A percentile compares a stretch with the other conserved stretches of the same genome.
These are phyloP conservation scores for Cololabis saira DNA, from an alignment of 2,113 vertebrate genomes.

Conservation along the genomic window DNA sequence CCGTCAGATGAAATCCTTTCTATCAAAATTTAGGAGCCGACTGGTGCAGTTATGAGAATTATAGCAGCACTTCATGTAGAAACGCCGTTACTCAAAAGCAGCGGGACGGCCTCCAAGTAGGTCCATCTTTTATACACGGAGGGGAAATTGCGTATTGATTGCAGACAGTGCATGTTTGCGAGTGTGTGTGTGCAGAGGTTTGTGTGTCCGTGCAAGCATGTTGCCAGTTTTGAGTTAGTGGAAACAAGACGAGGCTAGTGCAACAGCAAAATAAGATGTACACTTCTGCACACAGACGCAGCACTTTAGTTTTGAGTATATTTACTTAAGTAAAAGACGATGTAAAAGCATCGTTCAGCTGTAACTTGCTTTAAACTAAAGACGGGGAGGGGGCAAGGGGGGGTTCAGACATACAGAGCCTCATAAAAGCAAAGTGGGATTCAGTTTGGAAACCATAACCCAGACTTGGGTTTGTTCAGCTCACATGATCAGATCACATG, in stretches of 20 bases:
- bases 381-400: too few species aligned
- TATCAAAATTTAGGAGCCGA: constrained; percentile 75
- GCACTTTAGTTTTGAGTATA: background rate
- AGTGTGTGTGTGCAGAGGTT: constrained; percentile 33
- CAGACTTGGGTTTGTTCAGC: too few species aligned
- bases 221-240: constrained; percentile 52
- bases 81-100: constrained; percentile 70
- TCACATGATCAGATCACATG: too few species aligned
- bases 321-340: background rate
- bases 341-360: background rate
- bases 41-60: constrained; percentile 71
- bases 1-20: constrained; percentile 73
- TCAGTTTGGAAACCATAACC: too few species aligned
- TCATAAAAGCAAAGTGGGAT: too few species aligned
- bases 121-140: constrained; percentile 70
- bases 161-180: constrained; percentile 55
- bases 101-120: constrained; percentile 65
- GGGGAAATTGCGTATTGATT: constrained; percentile 83
- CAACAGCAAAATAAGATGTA: background rate
- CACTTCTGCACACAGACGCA: background rate
- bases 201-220: constrained; percentile 22
- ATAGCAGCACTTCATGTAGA: constrained; percentile 68
- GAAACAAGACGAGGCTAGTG: background rate
- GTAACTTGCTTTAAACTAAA: too few species aligned
- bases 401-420: too few species aligned